Base-by-base conservation (phyloP, 2,113 vertebrate species). In the Cephalopholis sonnerati region DNA sequence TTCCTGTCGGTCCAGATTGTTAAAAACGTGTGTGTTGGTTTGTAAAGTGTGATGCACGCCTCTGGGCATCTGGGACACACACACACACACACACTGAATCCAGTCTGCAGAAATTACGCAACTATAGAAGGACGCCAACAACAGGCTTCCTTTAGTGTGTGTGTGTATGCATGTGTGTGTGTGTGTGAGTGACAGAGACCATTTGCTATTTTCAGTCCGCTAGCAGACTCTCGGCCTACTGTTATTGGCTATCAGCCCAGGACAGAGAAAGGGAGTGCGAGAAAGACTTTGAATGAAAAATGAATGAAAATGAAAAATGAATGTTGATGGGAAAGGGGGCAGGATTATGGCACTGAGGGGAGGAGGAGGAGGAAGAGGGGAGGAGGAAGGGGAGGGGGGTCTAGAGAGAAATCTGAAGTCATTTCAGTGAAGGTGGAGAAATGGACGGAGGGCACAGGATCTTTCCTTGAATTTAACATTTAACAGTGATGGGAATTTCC, bases 281-380 rank as follows among this genome's bases (percentile, higher is more conserved):
- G 84, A 87, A 75, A 80, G 88, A 84, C 87, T 91, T 89, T 80
- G 88, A 90, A 92, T 92, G 89, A 90, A 88, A 93, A 92, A 92
- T 92, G 91, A 86, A 92, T 92, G 89, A 87, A 81, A 93, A 93
- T 92, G 87, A 93, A 91, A 93, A 91, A 93, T 94, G 87, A 92
- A 91, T 92, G 90, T 90, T 88, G 89, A 90, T 91, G 90, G 89
- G 81, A 91, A 87, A 80, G 73, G 76, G 84, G 79, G 82, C 67
- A 59, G 85, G 81, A 86, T 82, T 89, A 89, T 86, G 76, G 79
- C 74, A 65, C 29, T 22, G 77, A 75, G 71, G 58, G 78, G 69
- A 48, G 73, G 63, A 70, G 55, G 55, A 5, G 53, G 25, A 32
- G 32, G 32, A 36, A 36, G 32, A 12, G 65, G 3, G 55, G 72